Conservation (phyloP, 2,113 vertebrate species). For the Triplophysa rosa region DNA sequence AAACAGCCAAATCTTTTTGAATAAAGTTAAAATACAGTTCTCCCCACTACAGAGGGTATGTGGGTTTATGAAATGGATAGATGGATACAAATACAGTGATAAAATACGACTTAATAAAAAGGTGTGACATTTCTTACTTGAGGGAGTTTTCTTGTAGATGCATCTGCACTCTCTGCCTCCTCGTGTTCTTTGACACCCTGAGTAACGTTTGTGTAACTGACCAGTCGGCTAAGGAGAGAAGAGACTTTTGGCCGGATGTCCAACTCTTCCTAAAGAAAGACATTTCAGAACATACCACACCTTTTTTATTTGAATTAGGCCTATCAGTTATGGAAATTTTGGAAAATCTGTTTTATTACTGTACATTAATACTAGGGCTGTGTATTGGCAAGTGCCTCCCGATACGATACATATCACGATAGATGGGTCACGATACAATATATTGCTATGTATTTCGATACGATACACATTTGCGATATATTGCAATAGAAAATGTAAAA, state of each 20-base stretch:
- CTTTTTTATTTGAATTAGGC: not conserved
- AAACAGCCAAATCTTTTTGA: not conserved
- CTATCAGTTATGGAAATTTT: too few relatives aligned
- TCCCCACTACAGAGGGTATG: too few relatives aligned
- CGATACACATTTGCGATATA: too few relatives aligned
- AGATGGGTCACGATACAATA: too few relatives aligned
- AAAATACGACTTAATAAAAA: not conserved
- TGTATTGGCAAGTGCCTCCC: too few relatives aligned
- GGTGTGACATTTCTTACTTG: conserved; percentile 77
- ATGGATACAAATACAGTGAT: not conserved
- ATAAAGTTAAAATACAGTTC: not conserved
- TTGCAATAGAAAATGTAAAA: too few relatives aligned
- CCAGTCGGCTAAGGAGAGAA: conserved; percentile 92
- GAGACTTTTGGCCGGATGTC: conserved; percentile 97
- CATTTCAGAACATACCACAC: not conserved
- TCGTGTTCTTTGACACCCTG: conserved; percentile 97
- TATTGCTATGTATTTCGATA: too few relatives aligned
- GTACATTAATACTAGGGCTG: too few relatives aligned
- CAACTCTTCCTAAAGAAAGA: conserved; percentile 85
- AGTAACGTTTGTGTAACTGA: conserved; percentile 95
- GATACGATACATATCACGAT: too few relatives aligned
- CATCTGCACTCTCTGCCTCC: conserved; percentile 86
- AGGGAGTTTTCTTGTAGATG: conserved; percentile 79
- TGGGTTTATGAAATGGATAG: too few relatives aligned
- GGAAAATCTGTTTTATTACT: not conserved